phyloP scores from a whole-genome alignment of 2,888 invertebrate species.

The Lithodes maja region DNA sequence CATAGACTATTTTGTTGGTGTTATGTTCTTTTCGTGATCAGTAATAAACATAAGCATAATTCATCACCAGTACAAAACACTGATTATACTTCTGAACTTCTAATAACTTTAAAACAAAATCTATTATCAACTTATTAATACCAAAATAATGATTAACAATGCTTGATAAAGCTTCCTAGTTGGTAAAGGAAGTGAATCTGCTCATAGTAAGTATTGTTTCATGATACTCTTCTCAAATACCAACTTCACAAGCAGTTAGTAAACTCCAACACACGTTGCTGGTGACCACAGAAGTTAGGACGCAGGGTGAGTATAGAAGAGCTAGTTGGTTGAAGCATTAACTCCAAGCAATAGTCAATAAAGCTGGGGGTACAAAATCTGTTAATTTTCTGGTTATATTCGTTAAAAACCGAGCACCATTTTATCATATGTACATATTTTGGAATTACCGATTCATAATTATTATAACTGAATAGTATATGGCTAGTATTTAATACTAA shows the following conservation, averaged over 20 bases:
- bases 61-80: too few species aligned
- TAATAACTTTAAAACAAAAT: too few species aligned
- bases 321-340: constrained; percentile 18
- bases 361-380: constrained; percentile 34
- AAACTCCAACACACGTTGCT: not conserved
- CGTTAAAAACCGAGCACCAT: constrained; percentile 36
- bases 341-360: constrained; percentile 18
- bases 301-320: not conserved
- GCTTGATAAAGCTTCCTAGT: too few species aligned
- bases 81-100: too few species aligned
- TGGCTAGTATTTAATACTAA: not conserved
- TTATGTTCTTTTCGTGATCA: too few species aligned
- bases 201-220: too few species aligned
- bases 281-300: not conserved
- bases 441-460: not conserved
- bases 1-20: too few species aligned
- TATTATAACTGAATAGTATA: not conserved
- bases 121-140: too few species aligned
- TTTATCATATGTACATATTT: constrained; percentile 16
- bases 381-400: not conserved
- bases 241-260: constrained; percentile 60
- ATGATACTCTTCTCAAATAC: constrained; percentile 34
- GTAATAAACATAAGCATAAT: too few species aligned
- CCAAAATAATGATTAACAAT: too few species aligned
- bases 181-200: too few species aligned